Evolutionary conservation across 2,113 vertebrate species (phyloP).

Genomic region (Hepsetus odoe): DNA sequence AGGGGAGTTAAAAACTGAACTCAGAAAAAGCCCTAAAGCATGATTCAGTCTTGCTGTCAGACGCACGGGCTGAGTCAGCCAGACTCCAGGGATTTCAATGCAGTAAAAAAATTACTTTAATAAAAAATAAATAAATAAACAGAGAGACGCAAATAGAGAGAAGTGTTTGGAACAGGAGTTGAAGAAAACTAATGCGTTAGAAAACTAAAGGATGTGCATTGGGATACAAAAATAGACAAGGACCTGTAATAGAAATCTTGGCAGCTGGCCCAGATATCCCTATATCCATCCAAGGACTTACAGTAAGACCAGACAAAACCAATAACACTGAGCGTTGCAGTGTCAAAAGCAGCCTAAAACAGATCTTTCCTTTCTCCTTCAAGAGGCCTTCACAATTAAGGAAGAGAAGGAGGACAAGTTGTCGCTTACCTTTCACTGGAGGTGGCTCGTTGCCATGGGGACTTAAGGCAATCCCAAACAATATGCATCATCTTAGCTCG

Average conservation of each 20-base stretch:
- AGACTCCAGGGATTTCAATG: neutral
- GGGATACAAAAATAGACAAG: slow-evolving; percentile 8
- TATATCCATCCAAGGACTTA: neutral
- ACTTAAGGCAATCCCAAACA: slow-evolving; percentile 67
- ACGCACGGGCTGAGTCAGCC: slow-evolving; percentile 8
- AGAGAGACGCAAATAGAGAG: slow-evolving; percentile 43
- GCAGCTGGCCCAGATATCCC: neutral
- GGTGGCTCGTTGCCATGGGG: slow-evolving; percentile 48
- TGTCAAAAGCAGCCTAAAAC: neutral
- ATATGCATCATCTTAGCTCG: slow-evolving; percentile 56
- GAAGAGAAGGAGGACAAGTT: slow-evolving; percentile 5
- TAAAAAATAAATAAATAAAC: slow-evolving; percentile 40
- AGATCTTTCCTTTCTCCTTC: neutral
- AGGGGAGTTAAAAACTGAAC: slow-evolving; percentile 2
- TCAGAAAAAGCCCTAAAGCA: neutral
- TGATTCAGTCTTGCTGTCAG: neutral
- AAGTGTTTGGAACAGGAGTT: slow-evolving; percentile 45
- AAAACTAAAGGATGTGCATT: neutral
- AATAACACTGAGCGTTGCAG: neutral
- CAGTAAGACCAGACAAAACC: neutral
- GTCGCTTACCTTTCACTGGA: slow-evolving; percentile 56
- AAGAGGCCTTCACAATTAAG: neutral
- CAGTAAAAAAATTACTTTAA: slow-evolving; percentile 53
- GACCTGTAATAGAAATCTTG: slow-evolving; percentile 12
- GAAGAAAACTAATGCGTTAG: neutral